phyloP scores from a whole-genome alignment of 1,140 invertebrate species.

The Ctenoplectra terminalis region DNA sequence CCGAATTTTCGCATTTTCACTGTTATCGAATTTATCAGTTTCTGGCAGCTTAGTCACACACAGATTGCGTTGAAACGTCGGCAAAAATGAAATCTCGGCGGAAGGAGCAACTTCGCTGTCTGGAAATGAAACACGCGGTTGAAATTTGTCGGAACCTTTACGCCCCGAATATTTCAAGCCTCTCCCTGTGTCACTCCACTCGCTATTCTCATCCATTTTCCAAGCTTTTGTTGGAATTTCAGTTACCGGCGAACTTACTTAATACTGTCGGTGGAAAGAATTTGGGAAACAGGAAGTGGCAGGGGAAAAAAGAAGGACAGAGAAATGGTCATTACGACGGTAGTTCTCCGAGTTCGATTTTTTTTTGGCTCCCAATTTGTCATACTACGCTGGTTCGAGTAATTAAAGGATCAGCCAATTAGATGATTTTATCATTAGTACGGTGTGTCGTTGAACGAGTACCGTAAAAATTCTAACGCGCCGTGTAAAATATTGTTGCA shows the following conservation, averaged over 20 bases:
- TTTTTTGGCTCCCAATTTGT: neutral
- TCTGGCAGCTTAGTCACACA: neutral
- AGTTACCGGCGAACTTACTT: constrained; percentile 22
- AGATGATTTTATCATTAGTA: neutral
- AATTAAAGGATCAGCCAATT: neutral
- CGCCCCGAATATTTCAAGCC: constrained; percentile 63
- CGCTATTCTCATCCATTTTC: constrained; percentile 60
- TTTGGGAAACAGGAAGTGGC: constrained; percentile 1
- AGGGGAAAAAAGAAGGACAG: neutral
- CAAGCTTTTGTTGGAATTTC: constrained; percentile 39
- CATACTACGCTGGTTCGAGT: neutral
- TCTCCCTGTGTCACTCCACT: constrained; percentile 48
- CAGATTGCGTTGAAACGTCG: neutral
- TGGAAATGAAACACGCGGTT: constrained; percentile 38
- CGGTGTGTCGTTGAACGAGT: neutral
- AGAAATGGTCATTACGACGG: neutral
- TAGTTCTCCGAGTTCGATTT: neutral
- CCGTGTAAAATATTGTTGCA: too few species aligned
- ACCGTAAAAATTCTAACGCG: too few species aligned
- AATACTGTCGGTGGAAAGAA: constrained; percentile 1
- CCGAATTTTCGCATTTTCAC: too few species aligned
- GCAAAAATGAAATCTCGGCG: constrained; percentile 28
- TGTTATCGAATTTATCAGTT: neutral
- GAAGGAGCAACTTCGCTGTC: constrained; percentile 40
- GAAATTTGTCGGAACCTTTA: constrained; percentile 63